These are phyloP conservation scores for Sepioteuthis lessoniana DNA, from an alignment of 2,888 invertebrate species.

Conservation along the genomic window DNA sequence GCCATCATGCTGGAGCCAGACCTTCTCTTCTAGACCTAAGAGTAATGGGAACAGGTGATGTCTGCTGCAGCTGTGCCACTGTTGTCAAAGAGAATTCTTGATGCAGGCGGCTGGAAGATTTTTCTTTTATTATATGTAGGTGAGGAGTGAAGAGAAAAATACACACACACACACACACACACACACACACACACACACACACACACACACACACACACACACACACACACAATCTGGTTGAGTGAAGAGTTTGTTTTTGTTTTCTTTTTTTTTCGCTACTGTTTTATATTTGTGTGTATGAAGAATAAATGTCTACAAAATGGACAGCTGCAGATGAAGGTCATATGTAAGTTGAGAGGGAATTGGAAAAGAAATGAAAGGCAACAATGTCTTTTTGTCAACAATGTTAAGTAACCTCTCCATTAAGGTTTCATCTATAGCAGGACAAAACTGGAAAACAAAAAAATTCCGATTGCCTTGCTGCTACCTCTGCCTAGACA, in stretches of 20 bases:
- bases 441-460: background rate
- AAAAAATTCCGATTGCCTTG: background rate
- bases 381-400: constrained; percentile 1
- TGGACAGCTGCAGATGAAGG: constrained; percentile 16
- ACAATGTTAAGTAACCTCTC: background rate
- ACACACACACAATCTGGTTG: too few species aligned
- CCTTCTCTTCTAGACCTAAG: background rate
- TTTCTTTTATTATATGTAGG: constrained; percentile 7
- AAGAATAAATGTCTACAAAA: constrained; percentile 13
- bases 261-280: too few species aligned
- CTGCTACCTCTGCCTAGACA: too few species aligned
- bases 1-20: background rate
- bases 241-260: too few species aligned
- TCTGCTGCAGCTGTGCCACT: constrained; percentile 2
- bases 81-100: constrained; percentile 21
- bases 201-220: too few species aligned
- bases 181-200: background rate
- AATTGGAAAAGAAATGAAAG: background rate
- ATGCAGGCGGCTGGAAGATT: background rate
- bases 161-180: background rate
- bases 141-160: background rate
- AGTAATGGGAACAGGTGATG: constrained; percentile 33
- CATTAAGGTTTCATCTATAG: background rate
- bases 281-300: background rate
- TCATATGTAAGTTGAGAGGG: background rate